Evolutionary conservation across 2,113 vertebrate genomes (phyloP), one percentile per base, ranked within the genome.

Genomic region (Salvelinus fontinalis): DNA sequence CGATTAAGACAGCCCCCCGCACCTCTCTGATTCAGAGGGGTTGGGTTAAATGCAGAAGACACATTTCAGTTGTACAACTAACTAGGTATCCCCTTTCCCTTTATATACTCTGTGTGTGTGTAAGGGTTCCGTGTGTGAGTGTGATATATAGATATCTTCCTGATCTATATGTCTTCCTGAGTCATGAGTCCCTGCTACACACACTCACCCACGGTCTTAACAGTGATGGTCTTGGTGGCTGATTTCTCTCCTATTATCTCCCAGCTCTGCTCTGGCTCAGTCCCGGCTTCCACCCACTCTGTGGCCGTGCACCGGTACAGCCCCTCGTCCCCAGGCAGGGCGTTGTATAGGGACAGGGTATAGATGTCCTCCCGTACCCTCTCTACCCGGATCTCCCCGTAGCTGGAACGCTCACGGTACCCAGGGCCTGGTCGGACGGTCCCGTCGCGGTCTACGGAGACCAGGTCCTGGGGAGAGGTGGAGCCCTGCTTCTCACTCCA

Each of bases 171-270:
- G 48, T n/a, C 48, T 69, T 54, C 49, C 18, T 44, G 31, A n/a
- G 62, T 24, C 9, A 27, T 29, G 22, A 26, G 26, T 29, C 65
- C 11, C 26, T 11, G 2, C 24, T 31, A 13, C 26, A 29, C 26
- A 26, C 9, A 86, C 97, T 95, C 87, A 99, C 98, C 98, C 0
- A 99, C 94, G 57, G 96, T 95, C 48, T 95, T 97, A 81, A 99
- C 95, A 29, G 94, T 93, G 88, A 98, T 60, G 0, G 81, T 79
- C 26, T 93, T 95, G 85, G 87, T 86, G 24, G 91, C 84, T 0
- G 95, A 89, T 73, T 92, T 93, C 71, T 98, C 95, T 59, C 96
- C 97, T 16, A 97, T 93, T 31, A 94, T 91, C 91, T 96, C 95
- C 98, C 97, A 99, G 83, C 92, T 93, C 67, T 94, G 92, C 31